These are phyloP conservation scores for Lemur catta DNA, from an alignment of 2,797 vertebrate genomes.

Conservation along the genomic window DNA sequence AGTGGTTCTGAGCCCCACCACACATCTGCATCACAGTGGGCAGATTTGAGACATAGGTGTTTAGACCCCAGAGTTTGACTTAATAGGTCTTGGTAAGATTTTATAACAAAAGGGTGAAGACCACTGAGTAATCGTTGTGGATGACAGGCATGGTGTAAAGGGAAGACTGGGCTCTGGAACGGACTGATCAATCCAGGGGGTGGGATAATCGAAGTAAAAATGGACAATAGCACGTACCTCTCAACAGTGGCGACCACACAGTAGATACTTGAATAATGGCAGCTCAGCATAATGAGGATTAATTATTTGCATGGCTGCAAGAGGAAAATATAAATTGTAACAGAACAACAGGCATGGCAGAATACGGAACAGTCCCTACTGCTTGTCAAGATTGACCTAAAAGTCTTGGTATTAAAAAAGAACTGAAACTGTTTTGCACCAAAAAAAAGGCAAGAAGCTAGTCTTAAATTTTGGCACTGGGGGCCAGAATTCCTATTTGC, in stretches of 20 bases:
- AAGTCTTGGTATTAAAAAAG: neutral
- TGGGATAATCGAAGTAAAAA: neutral
- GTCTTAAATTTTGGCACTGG: neutral
- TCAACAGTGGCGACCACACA: too few species aligned
- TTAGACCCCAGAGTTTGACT: neutral
- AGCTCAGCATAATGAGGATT: neutral
- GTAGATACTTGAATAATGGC: neutral
- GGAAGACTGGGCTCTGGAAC: neutral
- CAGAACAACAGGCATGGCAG: neutral
- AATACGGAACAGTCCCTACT: too few species aligned
- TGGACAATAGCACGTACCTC: accelerated
- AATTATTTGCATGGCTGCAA: neutral
- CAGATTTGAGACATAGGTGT: neutral
- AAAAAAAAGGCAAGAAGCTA: neutral
- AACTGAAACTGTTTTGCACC: neutral
- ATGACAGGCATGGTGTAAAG: neutral
- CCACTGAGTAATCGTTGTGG: neutral
- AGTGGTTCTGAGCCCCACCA: neutral
- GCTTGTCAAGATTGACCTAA: neutral
- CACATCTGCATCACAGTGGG: accelerated
- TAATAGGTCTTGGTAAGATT: neutral
- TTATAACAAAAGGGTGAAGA: neutral
- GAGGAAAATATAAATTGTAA: neutral
- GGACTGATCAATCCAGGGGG: neutral
- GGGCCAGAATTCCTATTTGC: neutral